Evolutionary conservation across 2,113 vertebrate species (phyloP), one percentile per base, ranked within the genome.

Genomic region (Phyllostomus discolor): DNA sequence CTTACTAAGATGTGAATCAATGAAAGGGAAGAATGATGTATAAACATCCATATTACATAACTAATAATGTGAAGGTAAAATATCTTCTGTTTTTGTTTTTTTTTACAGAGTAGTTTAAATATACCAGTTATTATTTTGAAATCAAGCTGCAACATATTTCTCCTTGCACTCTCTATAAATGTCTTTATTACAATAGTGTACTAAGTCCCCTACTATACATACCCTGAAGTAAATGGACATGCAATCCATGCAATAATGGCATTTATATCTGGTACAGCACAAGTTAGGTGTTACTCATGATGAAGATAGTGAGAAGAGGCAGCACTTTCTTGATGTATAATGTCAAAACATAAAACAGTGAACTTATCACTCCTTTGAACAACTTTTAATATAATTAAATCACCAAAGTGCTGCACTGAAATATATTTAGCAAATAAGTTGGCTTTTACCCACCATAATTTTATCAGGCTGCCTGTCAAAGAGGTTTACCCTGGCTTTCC

Each of bases 341-440:
- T 38, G 24, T 35, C 22, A 86, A 95, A 87, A 96, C 31, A 69
- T 50, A 48, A 67, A 20, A 82, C 76, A 69, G 46, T 41, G 7
- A 91, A 86, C 78, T 50, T 80, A 70, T 70, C 48, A 75, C 6
- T 38, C 33, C 14, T 76, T 33, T 79, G 26, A 5, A 89, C 24
- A 95, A 87, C 92, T 66, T 88, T 76, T 66, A 93, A 38, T 20
- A 20, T 80, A 75, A 28, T 57, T 88, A 76, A 78, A 35, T 86
- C 54, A 64, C n/a, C 14, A 50, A 16, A 67, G 1, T 48, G 6
- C 16, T 88, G 22, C 57, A 11, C 8, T 22, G 10, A 96, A 87
- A 14, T 22, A 41, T 48, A 48, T 46, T 89, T 59, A 79, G 57
- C 76, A 90, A 86, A 90, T 28, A 87, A 52, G 16, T 66, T 82